A percentile compares a stretch with the other conserved stretches of the same genome.
phyloP scores from a whole-genome alignment of 2,888 invertebrate species.

The Pollenia angustigena region DNA sequence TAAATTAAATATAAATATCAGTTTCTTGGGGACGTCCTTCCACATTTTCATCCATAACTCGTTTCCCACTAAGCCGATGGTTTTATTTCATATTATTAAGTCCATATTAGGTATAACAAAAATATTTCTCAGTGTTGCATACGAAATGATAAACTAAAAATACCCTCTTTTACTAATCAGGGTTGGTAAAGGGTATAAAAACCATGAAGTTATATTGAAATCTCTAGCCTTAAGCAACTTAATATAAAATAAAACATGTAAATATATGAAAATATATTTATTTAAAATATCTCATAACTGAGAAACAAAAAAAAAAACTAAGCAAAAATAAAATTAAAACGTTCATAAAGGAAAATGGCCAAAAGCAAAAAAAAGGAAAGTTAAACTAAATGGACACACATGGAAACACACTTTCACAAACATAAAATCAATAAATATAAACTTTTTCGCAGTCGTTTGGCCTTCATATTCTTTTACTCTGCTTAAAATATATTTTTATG shows the following conservation, averaged over 20 bases:
- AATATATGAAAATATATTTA: neutral
- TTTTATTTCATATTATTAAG: no score
- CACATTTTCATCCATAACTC: no score
- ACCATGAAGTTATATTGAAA: no score
- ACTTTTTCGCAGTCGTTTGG: neutral
- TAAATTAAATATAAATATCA: no score
- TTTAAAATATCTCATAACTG: neutral
- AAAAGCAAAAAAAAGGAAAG: conserved; percentile 4
- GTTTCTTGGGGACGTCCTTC: no score
- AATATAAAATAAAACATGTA: neutral
- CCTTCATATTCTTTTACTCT: neutral
- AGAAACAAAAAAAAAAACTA: conserved; percentile 26
- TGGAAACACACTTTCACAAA: neutral
- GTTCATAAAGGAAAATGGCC: conserved; percentile 12
- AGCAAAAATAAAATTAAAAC: conserved; percentile 44
- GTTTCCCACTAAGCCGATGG: no score
- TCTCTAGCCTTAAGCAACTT: no score
- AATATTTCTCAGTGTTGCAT: no score
- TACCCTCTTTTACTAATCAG: no score
- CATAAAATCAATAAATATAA: conserved; percentile 1
- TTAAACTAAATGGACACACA: neutral
- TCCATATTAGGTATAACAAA: no score
- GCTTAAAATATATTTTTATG: neutral
- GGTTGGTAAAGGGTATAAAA: no score
- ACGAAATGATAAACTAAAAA: no score